Evolutionary conservation across 2,797 vertebrate species (phyloP).

Genomic region (Neolamprologus multifasciatus): DNA sequence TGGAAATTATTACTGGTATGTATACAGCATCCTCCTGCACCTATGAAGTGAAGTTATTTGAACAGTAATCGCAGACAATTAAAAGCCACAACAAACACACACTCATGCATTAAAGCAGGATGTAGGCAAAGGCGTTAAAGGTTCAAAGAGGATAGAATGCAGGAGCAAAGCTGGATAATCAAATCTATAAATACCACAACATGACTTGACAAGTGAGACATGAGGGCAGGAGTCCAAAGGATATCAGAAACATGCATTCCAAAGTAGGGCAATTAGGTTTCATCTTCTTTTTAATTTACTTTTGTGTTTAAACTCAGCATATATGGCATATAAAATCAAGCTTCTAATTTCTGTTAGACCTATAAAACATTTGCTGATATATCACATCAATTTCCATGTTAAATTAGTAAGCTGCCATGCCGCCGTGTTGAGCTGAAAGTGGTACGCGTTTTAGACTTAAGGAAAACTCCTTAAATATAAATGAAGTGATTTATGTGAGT

Average conservation of each 20-base stretch:
- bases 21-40: not conserved
- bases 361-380: not conserved
- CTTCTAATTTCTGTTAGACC: not conserved
- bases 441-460: not conserved
- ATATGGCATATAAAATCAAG: not conserved
- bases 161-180: conserved; percentile 52
- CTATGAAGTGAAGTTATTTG: not conserved
- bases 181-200: conserved; percentile 75
- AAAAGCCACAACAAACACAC: not conserved
- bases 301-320: not conserved
- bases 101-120: not conserved
- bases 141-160: conserved; percentile 14
- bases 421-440: not conserved
- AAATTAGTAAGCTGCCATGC: not conserved
- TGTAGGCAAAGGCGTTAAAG: not conserved
- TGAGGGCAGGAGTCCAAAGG: conserved; percentile 64
- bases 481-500: conserved; percentile 9
- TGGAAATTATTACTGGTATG: not conserved
- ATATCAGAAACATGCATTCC: conserved; percentile 58
- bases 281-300: conserved; percentile 5
- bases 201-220: conserved; percentile 73
- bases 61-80: not conserved
- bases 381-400: not conserved
- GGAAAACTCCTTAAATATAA: not conserved
- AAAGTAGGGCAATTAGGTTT: conserved; percentile 23